phyloP scores from a whole-genome alignment of 1,140 invertebrate genomes.

The Bombus vancouverensis region DNA sequence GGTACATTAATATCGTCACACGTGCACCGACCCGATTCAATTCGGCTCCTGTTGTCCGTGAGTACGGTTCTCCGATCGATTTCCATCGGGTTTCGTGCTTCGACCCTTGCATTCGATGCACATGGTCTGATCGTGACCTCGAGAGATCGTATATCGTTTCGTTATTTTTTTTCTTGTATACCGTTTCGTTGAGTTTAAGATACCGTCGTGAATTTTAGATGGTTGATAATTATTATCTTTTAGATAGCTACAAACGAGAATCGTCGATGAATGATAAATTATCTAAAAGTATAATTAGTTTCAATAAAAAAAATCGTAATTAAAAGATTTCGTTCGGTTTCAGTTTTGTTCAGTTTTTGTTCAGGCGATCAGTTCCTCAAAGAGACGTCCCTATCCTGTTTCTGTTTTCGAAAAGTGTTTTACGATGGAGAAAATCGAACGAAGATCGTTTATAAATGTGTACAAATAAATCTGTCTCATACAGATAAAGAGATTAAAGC shows the following conservation, averaged over 20 bases:
- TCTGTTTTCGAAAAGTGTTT: not conserved
- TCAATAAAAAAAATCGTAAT: no score
- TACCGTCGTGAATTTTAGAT: no score
- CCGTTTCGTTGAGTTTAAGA: not conserved
- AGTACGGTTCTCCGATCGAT: conserved; percentile 39
- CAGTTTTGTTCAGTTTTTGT: no score
- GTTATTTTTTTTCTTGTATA: not conserved
- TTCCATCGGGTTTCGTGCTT: conserved; percentile 14
- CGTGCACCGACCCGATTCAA: conserved; percentile 41
- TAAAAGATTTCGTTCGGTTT: no score
- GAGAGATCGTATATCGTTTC: not conserved
- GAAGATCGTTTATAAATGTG: not conserved
- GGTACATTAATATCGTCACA: conserved; percentile 59
- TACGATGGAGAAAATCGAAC: not conserved
- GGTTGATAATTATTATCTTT: no score
- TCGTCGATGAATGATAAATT: no score
- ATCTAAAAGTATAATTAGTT: no score
- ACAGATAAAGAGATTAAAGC: not conserved
- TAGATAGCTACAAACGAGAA: no score
- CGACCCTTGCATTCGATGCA: not conserved
- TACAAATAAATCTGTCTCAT: conserved; percentile 3
- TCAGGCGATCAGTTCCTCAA: no score
- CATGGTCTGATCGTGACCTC: not conserved
- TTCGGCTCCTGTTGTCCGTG: conserved; percentile 13
- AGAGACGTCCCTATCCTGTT: no score